Percentiles rank a stretch among this genome's conserved stretches.
phyloP scores from a whole-genome alignment of 2,797 vertebrate genomes.

The Mionectes olivaceus region DNA sequence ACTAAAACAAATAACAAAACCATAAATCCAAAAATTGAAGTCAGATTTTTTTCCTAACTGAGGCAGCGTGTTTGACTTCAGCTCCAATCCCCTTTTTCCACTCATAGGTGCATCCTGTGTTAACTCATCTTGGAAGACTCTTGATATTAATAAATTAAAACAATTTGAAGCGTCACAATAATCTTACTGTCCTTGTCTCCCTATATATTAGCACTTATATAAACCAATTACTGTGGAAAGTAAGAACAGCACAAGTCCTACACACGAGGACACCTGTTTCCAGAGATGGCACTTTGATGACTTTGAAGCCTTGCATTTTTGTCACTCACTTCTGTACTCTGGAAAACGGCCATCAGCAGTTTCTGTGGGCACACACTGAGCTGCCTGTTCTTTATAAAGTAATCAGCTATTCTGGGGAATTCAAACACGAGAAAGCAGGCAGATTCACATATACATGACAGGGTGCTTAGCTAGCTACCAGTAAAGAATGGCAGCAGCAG shows the following conservation, averaged over 20 bases:
- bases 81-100: not conserved
- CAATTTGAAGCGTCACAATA: not conserved
- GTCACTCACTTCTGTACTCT: not conserved
- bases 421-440: not conserved
- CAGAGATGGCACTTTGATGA: not conserved
- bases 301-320: not conserved
- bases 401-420: not conserved
- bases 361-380: not conserved
- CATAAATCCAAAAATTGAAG: not conserved
- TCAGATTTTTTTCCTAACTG: conserved; percentile 23
- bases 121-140: not conserved
- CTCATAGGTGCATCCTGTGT: not conserved
- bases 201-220: not conserved
- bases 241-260: not conserved
- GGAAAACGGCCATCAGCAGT: not conserved
- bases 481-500: conserved; percentile 52
- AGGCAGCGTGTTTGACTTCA: not conserved
- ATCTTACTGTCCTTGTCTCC: not conserved
- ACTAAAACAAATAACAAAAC: not conserved
- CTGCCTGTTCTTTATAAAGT: conserved; percentile 20
- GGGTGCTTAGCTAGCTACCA: not conserved
- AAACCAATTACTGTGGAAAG: not conserved
- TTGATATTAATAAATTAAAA: not conserved
- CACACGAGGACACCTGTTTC: not conserved
- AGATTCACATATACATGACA: not conserved